Percentiles rank a stretch among this genome's conserved stretches.
phyloP scores from a whole-genome alignment of 2,888 invertebrate species.

The Isoperla grammatica region DNA sequence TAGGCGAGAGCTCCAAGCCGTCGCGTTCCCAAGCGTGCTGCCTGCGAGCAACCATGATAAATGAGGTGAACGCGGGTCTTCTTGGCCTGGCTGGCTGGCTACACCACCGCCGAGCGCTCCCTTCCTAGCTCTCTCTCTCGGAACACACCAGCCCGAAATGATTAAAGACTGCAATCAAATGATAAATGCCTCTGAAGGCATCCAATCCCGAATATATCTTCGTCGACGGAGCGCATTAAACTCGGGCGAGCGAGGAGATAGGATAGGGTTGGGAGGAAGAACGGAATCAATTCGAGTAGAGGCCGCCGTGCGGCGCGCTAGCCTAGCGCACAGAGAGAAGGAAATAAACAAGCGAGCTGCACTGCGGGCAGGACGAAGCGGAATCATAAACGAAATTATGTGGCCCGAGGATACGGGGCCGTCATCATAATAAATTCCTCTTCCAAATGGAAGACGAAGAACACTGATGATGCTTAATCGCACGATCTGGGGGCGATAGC shows the following conservation, averaged over 20 bases:
- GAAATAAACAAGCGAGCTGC: background rate
- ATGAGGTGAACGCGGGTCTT: conserved; percentile 19
- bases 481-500: background rate
- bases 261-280: conserved; percentile 8
- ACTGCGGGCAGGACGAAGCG: conserved; percentile 18
- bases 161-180: conserved; percentile 28
- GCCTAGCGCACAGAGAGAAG: background rate
- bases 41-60: conserved; percentile 23
- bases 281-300: conserved; percentile 11
- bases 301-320: background rate
- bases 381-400: conserved; percentile 3
- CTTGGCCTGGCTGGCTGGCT: background rate
- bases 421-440: no score
- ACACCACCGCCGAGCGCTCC: background rate
- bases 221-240: conserved; percentile 19
- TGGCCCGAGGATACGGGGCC: no score
- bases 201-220: conserved; percentile 25
- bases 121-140: no score
- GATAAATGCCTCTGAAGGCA: conserved; percentile 25
- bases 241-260: background rate
- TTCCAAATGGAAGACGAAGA: background rate
- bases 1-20: background rate
- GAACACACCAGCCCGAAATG: conserved; percentile 19
- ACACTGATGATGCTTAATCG: background rate
- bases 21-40: conserved; percentile 7